A percentile compares a stretch with the other conserved stretches of the same genome.
These are phyloP conservation scores for Copidosoma aretas DNA, from an alignment of 2,888 invertebrate species.

Conservation along the genomic window DNA sequence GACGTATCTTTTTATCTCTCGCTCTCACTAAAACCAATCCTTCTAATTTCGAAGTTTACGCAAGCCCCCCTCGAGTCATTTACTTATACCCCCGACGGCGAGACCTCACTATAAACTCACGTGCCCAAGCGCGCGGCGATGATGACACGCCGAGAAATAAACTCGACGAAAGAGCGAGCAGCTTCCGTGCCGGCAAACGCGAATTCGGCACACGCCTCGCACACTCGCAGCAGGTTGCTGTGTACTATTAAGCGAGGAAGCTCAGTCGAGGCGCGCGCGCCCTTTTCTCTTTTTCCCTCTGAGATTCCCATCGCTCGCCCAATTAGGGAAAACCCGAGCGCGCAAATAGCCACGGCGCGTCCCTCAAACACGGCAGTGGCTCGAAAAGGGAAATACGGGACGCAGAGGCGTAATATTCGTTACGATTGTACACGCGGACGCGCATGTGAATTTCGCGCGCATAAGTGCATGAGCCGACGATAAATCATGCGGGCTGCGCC, in stretches of 20 bases:
- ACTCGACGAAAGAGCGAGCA: slow-evolving; percentile 10
- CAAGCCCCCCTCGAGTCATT: no score
- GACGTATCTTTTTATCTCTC: no score
- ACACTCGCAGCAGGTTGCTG: not conserved
- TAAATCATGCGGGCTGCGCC: not conserved
- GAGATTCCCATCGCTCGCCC: slow-evolving; percentile 35
- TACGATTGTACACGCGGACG: not conserved
- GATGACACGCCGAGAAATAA: slow-evolving; percentile 15
- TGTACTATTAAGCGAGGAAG: slow-evolving; percentile 5
- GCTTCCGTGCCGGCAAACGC: slow-evolving; percentile 35
- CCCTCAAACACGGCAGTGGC: no score
- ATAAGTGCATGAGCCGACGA: not conserved
- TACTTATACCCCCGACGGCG: slow-evolving; percentile 37
- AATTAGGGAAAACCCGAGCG: slow-evolving; percentile 36
- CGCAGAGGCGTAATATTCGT: no score
- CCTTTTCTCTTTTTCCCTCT: not conserved
- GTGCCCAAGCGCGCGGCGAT: slow-evolving; percentile 20
- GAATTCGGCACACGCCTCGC: slow-evolving; percentile 15
- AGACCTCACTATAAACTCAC: slow-evolving; percentile 41
- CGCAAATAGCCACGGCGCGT: slow-evolving; percentile 26
- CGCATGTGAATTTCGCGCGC: not conserved
- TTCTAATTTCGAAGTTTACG: no score
- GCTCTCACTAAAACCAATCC: not conserved
- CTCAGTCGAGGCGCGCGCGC: slow-evolving; percentile 8
- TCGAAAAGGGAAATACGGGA: no score